Percentiles rank a stretch among this genome's conserved stretches.
Evolutionary conservation across 2,797 vertebrate genomes (phyloP).

Genomic region (Halcyon smyrnensis): DNA sequence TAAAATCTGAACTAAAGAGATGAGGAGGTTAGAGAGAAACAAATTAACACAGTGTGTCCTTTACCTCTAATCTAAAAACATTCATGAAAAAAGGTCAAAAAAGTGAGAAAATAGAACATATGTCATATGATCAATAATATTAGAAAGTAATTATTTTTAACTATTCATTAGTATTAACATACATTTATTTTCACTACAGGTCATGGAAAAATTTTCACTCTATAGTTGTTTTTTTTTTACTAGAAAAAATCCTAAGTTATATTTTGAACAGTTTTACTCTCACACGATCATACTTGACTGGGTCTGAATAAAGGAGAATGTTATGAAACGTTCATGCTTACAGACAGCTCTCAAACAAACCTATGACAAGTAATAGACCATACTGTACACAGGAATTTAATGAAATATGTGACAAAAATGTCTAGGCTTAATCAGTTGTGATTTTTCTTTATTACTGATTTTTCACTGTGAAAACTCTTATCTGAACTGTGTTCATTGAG

Average conservation of each 20-base stretch:
- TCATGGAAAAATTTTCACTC: background rate
- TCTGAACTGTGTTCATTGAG: background rate
- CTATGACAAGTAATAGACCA: background rate
- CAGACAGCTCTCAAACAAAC: background rate
- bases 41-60: background rate
- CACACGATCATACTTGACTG: background rate
- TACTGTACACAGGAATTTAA: background rate
- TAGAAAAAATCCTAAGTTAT: background rate
- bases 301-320: background rate
- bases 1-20: background rate
- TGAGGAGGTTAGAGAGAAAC: background rate
- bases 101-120: background rate
- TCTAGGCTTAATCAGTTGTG: background rate
- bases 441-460: background rate
- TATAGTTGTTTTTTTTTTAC: rapidly evolving
- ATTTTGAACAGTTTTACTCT: background rate
- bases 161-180: background rate
- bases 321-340: background rate
- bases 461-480: background rate
- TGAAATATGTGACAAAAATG: background rate
- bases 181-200: background rate
- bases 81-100: background rate
- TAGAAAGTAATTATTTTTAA: background rate
- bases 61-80: background rate
- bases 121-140: background rate